A percentile compares a stretch with the other conserved stretches of the same genome.
Conservation (phyloP, 2,113 vertebrate species). For the Salvelinus fontinalis region DNA sequence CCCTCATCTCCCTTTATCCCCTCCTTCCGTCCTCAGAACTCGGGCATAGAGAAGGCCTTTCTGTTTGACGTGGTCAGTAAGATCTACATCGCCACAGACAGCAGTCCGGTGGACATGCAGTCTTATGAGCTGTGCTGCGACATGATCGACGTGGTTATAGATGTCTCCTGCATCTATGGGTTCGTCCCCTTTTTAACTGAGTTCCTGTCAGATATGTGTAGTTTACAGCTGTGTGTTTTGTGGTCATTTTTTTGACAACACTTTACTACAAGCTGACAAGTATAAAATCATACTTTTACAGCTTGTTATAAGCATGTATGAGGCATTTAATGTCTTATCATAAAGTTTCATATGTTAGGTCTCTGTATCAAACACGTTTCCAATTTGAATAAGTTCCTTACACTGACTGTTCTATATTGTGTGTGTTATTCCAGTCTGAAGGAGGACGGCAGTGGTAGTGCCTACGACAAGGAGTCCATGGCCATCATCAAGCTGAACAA, state of each 20-base stretch:
- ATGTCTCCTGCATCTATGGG: constrained; percentile 99
- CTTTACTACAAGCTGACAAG: neutral
- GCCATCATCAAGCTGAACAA: constrained; percentile 99
- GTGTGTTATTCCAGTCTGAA: constrained; percentile 78
- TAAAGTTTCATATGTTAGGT: too few relatives aligned
- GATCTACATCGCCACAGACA: constrained; percentile 99
- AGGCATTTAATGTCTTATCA: neutral
- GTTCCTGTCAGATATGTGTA: neutral
- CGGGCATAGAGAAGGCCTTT: constrained; percentile 99
- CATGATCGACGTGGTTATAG: constrained; percentile 99
- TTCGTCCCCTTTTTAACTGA: constrained; percentile 62
- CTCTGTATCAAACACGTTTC: too few relatives aligned
- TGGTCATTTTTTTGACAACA: neutral
- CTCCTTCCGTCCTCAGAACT: constrained; percentile 83
- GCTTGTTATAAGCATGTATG: too few relatives aligned
- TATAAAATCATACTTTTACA: neutral
- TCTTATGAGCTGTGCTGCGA: constrained; percentile 98
- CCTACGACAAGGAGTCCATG: constrained; percentile 99
- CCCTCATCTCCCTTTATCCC: neutral
- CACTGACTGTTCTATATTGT: neutral
- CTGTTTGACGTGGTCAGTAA: constrained; percentile 99
- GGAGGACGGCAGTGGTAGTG: constrained; percentile 95
- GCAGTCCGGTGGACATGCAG: constrained; percentile 99
- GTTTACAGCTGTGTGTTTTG: neutral
- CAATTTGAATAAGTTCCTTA: too few relatives aligned